Evolutionary conservation across 2,113 vertebrate genomes (phyloP), one percentile per base, ranked within the genome.

Genomic region (Mustelus asterias): DNA sequence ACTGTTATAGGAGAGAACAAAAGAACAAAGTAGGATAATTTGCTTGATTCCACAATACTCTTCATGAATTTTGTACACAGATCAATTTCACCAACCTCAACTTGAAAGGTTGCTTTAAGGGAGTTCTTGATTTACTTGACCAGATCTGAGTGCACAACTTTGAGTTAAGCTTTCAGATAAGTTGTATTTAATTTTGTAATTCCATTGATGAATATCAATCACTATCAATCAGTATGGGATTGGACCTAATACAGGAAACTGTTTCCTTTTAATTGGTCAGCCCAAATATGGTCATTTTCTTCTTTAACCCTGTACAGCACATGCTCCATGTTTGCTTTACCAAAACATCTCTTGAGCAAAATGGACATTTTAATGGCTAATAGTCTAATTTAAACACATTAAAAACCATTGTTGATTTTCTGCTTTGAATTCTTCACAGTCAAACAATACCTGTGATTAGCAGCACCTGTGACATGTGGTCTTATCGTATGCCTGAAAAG

Each of bases 1-100:
- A 96, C 5, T 33, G 96, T 98, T 98, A 97, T 0, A 3, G 67
- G 67, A 95, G 95, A 96, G 93, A 96, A 96, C 94, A 96, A n/a
- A 63, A 10, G 0, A 11, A 86, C 63, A 86, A 48, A 44, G n/a
- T 93, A 65, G 60, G 37, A 54, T n/a, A 78, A 48, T 37, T 89
- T 94, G 58, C 16, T 65, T 41, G 22, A 63, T 69, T 69, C 67
- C 11, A 95, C 16, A 67, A 20, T 76, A 96, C 1, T n/a, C 41
- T 69, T 85, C 90, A 63, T 16, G 18, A 78, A n/a, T 37, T 72
- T 48, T 95, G 4, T 70, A 48, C 26, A 80, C 76, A n/a, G 69
- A 78, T 18, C 60, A 22, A 65, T 93, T 90, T 90, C n/a, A 92
- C 33, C n/a, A 93, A 93, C 8, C 33, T 65, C 60, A 92, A 60